Conservation (phyloP, 2,797 vertebrate genomes). For the Halcyon smyrnensis region DNA sequence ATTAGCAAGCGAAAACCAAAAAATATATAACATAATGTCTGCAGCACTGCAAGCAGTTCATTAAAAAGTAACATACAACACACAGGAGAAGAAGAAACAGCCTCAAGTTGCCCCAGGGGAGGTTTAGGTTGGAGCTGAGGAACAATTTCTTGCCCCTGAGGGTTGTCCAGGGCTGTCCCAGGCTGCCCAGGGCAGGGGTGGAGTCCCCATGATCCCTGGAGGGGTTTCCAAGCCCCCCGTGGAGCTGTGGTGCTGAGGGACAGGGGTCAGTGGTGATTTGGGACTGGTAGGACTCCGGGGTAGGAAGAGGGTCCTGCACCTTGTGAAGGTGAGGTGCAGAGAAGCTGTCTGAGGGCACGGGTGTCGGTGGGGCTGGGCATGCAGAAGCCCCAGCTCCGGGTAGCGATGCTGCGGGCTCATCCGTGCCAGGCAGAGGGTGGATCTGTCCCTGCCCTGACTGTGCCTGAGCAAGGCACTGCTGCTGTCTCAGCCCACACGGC, state of each 20-base stretch:
- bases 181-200: not conserved
- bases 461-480: fast-evolving
- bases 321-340: fast-evolving
- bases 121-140: not conserved
- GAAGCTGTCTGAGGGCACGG: fast-evolving
- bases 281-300: not conserved
- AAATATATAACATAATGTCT: not conserved
- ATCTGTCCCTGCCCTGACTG: not conserved
- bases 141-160: not conserved
- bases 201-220: not conserved
- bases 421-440: fast-evolving
- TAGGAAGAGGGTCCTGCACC: not conserved
- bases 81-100: not conserved
- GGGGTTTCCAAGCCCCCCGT: too few species aligned
- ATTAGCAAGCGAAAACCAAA: not conserved
- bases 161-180: not conserved
- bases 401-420: not conserved
- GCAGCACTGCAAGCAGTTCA: conserved; percentile 17
- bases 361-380: fast-evolving
- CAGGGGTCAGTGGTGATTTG: not conserved
- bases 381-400: fast-evolving
- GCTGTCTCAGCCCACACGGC: fast-evolving
- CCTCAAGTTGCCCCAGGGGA: not conserved
- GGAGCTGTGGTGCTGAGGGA: not conserved
- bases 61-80: not conserved